Percentiles rank a stretch among this genome's conserved stretches.
Conservation (phyloP, 2,888 invertebrate species). For the Hyposoter dolosus region DNA sequence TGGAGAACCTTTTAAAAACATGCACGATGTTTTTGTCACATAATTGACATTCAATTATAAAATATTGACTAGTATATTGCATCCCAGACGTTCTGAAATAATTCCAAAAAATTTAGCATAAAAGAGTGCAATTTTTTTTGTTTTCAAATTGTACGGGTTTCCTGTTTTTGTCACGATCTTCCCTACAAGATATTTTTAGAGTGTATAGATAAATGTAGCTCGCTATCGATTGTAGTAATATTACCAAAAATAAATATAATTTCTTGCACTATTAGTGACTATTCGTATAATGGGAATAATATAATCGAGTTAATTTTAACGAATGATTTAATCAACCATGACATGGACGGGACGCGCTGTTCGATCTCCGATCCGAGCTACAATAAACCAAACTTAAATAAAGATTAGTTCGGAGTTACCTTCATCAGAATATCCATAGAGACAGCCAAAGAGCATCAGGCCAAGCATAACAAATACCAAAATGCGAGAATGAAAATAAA, state of each 20-base stretch:
- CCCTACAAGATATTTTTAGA: too few species aligned
- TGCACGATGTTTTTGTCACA: too few species aligned
- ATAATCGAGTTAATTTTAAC: not conserved
- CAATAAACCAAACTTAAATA: not conserved
- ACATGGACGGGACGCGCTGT: not conserved
- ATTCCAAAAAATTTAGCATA: too few species aligned
- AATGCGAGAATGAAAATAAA: not conserved
- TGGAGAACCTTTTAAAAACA: too few species aligned
- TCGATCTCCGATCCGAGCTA: not conserved
- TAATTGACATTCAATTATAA: too few species aligned
- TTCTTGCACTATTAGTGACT: not conserved
- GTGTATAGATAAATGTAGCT: too few species aligned
- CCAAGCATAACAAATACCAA: not conserved
- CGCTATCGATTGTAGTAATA: not conserved
- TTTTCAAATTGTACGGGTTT: too few species aligned
- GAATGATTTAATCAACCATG: not conserved
- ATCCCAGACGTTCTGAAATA: too few species aligned
- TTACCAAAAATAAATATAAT: not conserved
- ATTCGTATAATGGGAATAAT: not conserved
- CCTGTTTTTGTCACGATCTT: too few species aligned
- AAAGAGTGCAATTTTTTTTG: too few species aligned
- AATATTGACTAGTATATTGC: too few species aligned
- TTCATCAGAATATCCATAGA: not conserved
- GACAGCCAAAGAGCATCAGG: not conserved
- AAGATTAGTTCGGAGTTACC: not conserved